These are phyloP conservation scores for Hippocampus zosterae DNA, from an alignment of 2,113 vertebrate genomes.

Conservation along the genomic window DNA sequence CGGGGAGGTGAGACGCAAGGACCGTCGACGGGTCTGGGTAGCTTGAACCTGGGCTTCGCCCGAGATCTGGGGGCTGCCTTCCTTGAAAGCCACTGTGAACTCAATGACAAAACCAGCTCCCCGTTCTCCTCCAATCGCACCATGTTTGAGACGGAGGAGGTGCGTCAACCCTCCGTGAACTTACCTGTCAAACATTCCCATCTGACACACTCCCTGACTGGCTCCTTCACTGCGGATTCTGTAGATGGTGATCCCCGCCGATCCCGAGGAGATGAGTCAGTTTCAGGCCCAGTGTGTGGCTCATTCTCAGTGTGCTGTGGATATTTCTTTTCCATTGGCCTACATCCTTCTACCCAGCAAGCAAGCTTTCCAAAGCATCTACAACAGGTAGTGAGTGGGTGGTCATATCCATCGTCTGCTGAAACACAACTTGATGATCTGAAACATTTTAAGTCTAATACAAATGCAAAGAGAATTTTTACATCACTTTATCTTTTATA, in stretches of 20 bases:
- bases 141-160: constrained; percentile 92
- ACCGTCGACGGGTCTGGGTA: constrained; percentile 52
- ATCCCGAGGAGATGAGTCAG: constrained; percentile 83
- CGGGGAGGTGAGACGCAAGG: constrained; percentile 67
- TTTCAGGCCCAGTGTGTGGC: constrained; percentile 83
- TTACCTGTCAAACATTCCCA: not conserved
- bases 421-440: not conserved
- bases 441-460: not conserved
- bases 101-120: constrained; percentile 79
- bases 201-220: not conserved
- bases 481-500: no score
- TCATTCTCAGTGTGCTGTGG: constrained; percentile 80
- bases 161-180: constrained; percentile 23
- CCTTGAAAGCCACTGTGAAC: constrained; percentile 83
- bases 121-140: constrained; percentile 90
- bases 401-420: not conserved
- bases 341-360: constrained; percentile 86
- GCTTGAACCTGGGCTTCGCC: constrained; percentile 65
- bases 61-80: constrained; percentile 73
- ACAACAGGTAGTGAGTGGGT: constrained; percentile 77
- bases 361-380: constrained; percentile 85
- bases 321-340: constrained; percentile 77
- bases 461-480: no score
- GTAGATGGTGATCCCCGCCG: constrained; percentile 91
- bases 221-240: not conserved